Evolutionary conservation across 2,888 invertebrate species (phyloP), one percentile per base, ranked within the genome.

Genomic region (Cartodere bifasciata): DNA sequence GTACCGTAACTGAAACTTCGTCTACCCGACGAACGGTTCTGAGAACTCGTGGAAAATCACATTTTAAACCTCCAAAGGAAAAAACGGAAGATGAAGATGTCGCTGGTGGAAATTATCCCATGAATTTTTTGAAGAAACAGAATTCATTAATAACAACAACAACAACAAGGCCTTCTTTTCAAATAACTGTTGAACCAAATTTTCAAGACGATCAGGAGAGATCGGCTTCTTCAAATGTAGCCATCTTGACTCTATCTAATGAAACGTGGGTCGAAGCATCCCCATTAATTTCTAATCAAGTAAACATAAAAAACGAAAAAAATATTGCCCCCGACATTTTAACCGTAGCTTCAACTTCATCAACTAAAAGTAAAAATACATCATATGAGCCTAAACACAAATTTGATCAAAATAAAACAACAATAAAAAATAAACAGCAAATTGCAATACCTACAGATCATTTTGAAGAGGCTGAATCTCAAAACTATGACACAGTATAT

Each of bases 401-500:
- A n/a, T n/a, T n/a, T n/a, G n/a, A n/a, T n/a, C n/a, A n/a, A n/a
- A n/a, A n/a, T n/a, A n/a, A n/a, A n/a, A n/a, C n/a, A n/a, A n/a
- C n/a, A n/a, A n/a, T n/a, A n/a, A n/a, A n/a, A n/a, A n/a, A n/a
- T n/a, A n/a, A n/a, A n/a, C n/a, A n/a, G n/a, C n/a, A n/a, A n/a
- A n/a, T n/a, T n/a, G n/a, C n/a, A n/a, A n/a, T n/a, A n/a, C n/a
- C n/a, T n/a, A n/a, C n/a, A n/a, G 85, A 84, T 53, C 69, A 72
- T 13, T 75, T 85, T 29, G 83, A 83, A 48, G 70, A 72, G 1
- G 83, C 85, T 1, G 86, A 86, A 54, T 83, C 84, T 0, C 85
- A 86, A 55, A 76, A 75, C 48, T 68, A 80, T 16, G 75, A 48
- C 24, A 47, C 46, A 9, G 45, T 56, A 9, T 39, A 49, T 17